Percentiles rank a stretch among this genome's conserved stretches.
Conservation (phyloP, 1,140 invertebrate genomes). For the Aphis gossypii region DNA sequence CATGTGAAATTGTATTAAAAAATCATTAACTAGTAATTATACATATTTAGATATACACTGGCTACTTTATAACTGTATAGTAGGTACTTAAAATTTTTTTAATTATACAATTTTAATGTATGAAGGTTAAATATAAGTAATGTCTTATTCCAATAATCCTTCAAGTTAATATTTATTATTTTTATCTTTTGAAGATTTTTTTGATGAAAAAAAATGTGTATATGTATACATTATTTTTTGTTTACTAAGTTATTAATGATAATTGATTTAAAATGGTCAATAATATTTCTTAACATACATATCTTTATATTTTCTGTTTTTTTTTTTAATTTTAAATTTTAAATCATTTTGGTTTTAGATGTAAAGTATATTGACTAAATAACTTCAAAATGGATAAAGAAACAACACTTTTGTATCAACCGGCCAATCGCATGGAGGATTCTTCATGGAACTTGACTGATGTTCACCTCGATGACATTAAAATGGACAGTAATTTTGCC, state of each 20-base stretch:
- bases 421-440: constrained; percentile 52
- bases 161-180: not conserved
- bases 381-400: constrained; percentile 47
- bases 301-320: not conserved
- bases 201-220: not conserved
- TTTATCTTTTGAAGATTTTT: not conserved
- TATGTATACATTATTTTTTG: not conserved
- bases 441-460: constrained; percentile 59
- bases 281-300: not conserved
- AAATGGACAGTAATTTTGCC: constrained; percentile 78
- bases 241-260: not conserved
- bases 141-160: not conserved
- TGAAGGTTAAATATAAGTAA: constrained; percentile 19
- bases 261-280: not conserved
- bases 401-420: constrained; percentile 24
- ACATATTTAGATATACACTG: not conserved
- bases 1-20: not conserved
- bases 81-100: not conserved
- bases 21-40: not conserved
- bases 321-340: not conserved
- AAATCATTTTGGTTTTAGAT: constrained; percentile 24
- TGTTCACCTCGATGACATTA: constrained; percentile 75
- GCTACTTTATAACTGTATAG: not conserved
- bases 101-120: not conserved
- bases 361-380: constrained; percentile 12